Evolutionary conservation across 2,113 vertebrate genomes (phyloP).

Genomic region (Pagrus major): DNA sequence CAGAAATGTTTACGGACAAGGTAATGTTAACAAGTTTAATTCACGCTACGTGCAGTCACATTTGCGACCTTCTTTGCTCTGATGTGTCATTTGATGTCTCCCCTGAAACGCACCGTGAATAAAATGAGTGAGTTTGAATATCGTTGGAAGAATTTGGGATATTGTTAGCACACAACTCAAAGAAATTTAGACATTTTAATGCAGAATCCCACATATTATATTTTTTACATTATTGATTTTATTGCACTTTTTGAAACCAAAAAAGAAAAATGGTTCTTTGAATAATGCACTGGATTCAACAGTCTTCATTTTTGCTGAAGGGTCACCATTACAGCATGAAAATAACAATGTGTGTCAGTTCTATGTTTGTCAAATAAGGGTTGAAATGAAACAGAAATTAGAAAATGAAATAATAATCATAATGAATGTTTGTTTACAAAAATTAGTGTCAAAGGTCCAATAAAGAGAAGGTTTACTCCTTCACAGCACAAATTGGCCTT

Average conservation of each 20-base stretch:
- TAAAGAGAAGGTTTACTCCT: not conserved
- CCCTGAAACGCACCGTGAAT: too few species aligned
- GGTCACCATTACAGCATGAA: not conserved
- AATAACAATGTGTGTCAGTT: not conserved
- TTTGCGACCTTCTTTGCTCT: too few species aligned
- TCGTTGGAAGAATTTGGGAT: too few species aligned
- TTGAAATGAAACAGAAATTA: not conserved
- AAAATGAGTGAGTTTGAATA: too few species aligned
- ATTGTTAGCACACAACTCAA: too few species aligned
- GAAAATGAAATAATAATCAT: not conserved
- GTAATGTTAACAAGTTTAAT: too few species aligned
- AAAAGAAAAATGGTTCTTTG: too few species aligned
- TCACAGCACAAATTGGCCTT: conserved; percentile 12
- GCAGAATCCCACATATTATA: too few species aligned
- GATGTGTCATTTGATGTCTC: too few species aligned
- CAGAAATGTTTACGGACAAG: too few species aligned
- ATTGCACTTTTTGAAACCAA: not conserved
- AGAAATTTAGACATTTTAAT: too few species aligned
- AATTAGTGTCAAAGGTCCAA: conserved; percentile 7
- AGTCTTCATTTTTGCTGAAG: not conserved
- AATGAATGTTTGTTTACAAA: not conserved
- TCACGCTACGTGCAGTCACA: too few species aligned
- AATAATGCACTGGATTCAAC: not conserved
- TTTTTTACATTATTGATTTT: not conserved
- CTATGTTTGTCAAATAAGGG: not conserved